Evolutionary conservation across 2,113 vertebrate species (phyloP).

Genomic region (Butorides virescens): DNA sequence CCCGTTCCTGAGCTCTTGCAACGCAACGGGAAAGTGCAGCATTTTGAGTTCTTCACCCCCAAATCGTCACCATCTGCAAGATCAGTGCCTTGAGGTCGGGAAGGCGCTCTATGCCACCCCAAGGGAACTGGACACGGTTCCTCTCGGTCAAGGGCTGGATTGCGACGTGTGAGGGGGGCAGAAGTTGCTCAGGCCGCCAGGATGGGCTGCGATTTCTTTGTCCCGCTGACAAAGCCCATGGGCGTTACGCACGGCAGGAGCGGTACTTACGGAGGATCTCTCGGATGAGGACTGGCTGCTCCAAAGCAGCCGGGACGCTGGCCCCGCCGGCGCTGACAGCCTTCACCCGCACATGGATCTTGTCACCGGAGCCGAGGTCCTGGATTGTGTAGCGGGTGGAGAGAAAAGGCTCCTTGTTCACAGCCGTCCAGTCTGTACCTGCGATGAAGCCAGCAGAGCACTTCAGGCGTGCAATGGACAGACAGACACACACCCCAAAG

Average conservation of each 20-base stretch:
- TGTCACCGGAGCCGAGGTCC: constrained; percentile 77
- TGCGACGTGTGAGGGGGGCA: rapidly evolving
- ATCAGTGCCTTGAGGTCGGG: background rate
- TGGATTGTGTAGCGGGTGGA: constrained; percentile 77
- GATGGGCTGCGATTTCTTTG: background rate
- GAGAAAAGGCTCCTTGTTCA: constrained; percentile 75
- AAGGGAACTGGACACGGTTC: background rate
- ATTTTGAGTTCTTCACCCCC: background rate
- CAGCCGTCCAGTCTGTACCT: constrained; percentile 85
- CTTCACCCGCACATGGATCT: constrained; percentile 79
- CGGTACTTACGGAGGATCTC: constrained; percentile 77
- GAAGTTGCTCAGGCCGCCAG: background rate
- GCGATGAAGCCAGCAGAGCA: background rate
- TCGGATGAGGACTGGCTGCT: constrained; percentile 77
- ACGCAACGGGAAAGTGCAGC: background rate
- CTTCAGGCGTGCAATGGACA: rapidly evolving
- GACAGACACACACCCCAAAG: background rate
- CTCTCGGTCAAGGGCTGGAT: background rate
- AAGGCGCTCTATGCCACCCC: background rate
- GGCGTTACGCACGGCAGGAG: background rate
- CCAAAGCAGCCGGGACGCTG: constrained; percentile 73
- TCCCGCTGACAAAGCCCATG: rapidly evolving
- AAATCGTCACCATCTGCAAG: background rate
- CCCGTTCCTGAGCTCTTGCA: background rate
- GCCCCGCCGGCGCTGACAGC: constrained; percentile 76